Percentiles rank a stretch among this genome's conserved stretches.
phyloP scores from a whole-genome alignment of 64 coral and sea anemone genomes.

The Orbicella faveolata region DNA sequence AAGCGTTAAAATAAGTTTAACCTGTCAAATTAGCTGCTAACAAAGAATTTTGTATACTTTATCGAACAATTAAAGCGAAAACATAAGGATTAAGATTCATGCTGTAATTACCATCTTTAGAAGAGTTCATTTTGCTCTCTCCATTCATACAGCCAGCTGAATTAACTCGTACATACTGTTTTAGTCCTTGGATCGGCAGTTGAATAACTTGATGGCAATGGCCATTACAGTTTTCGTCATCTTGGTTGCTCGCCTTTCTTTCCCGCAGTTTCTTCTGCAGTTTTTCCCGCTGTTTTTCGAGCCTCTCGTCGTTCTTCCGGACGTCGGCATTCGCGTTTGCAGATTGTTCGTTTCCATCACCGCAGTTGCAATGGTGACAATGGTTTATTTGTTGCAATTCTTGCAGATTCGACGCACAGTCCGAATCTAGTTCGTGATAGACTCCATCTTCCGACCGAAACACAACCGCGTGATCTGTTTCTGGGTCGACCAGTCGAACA shows the following conservation, averaged over 20 bases:
- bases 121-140: conserved; percentile 24
- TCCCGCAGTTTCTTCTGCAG: conserved; percentile 63
- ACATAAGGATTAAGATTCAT: background rate
- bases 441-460: conserved; percentile 43
- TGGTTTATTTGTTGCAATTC: conserved; percentile 37
- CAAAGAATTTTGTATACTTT: conserved; percentile 7
- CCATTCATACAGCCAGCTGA: conserved; percentile 31
- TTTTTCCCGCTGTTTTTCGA: conserved; percentile 71
- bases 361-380: conserved; percentile 47
- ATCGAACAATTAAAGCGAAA: conserved; percentile 13
- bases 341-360: conserved; percentile 19
- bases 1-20: background rate
- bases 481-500: conserved; percentile 64
- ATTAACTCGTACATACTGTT: conserved; percentile 43
- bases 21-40: background rate
- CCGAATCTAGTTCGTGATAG: conserved; percentile 45
- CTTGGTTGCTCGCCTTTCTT: conserved; percentile 54
- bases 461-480: conserved; percentile 49
- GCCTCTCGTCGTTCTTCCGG: conserved; percentile 38
- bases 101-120: conserved; percentile 35
- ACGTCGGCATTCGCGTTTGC: conserved; percentile 30
- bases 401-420: conserved; percentile 38
- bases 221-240: conserved; percentile 46
- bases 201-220: conserved; percentile 68
- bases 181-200: conserved; percentile 59